A percentile compares a stretch with the other conserved stretches of the same genome.
phyloP scores from a whole-genome alignment of 2,797 vertebrate genomes.

The Gallinago stenura region DNA sequence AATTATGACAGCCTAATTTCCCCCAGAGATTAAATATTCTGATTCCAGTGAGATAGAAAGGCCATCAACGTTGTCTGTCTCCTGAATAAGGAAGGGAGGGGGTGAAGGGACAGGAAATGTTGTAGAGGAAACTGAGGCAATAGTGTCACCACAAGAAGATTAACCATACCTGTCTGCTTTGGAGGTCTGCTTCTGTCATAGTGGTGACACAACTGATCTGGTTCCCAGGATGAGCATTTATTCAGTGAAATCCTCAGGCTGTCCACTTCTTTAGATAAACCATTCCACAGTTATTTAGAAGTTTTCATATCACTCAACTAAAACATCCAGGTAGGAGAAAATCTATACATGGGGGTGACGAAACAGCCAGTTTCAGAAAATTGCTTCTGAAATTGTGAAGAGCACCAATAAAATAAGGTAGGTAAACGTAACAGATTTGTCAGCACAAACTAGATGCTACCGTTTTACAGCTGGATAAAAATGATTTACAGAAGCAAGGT shows the following conservation, averaged over 20 bases:
- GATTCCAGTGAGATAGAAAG: background rate
- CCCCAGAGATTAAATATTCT: background rate
- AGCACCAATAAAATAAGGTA: background rate
- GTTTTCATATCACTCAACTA: background rate
- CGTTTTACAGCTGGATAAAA: background rate
- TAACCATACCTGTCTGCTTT: background rate
- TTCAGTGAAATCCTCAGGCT: background rate
- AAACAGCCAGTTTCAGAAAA: background rate
- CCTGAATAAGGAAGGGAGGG: background rate
- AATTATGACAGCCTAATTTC: background rate
- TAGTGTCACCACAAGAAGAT: background rate
- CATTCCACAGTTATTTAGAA: background rate
- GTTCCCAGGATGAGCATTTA: background rate
- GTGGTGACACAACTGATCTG: background rate
- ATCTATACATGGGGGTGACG: background rate
- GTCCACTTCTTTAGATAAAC: background rate
- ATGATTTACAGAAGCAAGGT: background rate
- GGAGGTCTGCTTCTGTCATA: background rate
- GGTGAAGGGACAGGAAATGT: background rate
- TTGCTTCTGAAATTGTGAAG: constrained; percentile 2
- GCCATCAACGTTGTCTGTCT: background rate
- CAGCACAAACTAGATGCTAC: background rate
- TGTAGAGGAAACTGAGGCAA: background rate
- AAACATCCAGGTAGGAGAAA: background rate
- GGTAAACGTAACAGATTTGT: background rate